These are phyloP conservation scores for Oligia fasciuncula DNA, from an alignment of 2,888 invertebrate genomes.

Conservation along the genomic window DNA sequence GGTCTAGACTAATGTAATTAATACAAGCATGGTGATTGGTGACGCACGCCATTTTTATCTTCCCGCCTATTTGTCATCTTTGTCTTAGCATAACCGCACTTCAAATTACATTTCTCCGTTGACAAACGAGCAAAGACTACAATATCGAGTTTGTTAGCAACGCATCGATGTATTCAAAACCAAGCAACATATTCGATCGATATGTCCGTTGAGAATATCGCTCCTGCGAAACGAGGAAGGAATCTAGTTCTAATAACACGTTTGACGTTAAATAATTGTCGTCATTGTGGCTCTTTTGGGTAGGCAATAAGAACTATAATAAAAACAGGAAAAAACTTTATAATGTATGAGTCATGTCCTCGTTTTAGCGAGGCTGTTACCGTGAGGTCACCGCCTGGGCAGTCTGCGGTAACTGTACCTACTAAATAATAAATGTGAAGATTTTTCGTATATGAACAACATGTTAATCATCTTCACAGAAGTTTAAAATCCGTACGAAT, in stretches of 20 bases:
- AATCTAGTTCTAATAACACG: slow-evolving; percentile 34
- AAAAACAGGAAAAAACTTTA: slow-evolving; percentile 40
- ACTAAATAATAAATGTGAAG: slow-evolving; percentile 17
- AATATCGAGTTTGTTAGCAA: slow-evolving; percentile 16
- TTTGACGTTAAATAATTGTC: slow-evolving; percentile 17
- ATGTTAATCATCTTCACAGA: not conserved
- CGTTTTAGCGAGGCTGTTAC: slow-evolving; percentile 52
- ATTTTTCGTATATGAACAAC: not conserved
- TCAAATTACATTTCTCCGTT: slow-evolving; percentile 39
- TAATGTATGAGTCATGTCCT: slow-evolving; percentile 57
- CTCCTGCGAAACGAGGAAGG: slow-evolving; percentile 42
- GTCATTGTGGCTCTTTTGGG: slow-evolving; percentile 20
- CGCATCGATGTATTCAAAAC: slow-evolving; percentile 38
- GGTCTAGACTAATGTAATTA: too few species aligned
- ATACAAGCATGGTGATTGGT: slow-evolving; percentile 4
- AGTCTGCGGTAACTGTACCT: slow-evolving; percentile 22
- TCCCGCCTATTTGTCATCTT: slow-evolving; percentile 2
- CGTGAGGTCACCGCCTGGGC: slow-evolving; percentile 55
- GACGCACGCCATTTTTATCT: slow-evolving; percentile 14
- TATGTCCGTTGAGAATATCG: slow-evolving; percentile 29
- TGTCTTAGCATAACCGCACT: not conserved
- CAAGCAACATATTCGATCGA: slow-evolving; percentile 7
- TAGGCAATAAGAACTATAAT: slow-evolving; percentile 27
- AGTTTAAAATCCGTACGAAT: not conserved
- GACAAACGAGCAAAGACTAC: too few species aligned